phyloP scores from a whole-genome alignment of 2,113 vertebrate species.

The Stigmatopora nigra region DNA sequence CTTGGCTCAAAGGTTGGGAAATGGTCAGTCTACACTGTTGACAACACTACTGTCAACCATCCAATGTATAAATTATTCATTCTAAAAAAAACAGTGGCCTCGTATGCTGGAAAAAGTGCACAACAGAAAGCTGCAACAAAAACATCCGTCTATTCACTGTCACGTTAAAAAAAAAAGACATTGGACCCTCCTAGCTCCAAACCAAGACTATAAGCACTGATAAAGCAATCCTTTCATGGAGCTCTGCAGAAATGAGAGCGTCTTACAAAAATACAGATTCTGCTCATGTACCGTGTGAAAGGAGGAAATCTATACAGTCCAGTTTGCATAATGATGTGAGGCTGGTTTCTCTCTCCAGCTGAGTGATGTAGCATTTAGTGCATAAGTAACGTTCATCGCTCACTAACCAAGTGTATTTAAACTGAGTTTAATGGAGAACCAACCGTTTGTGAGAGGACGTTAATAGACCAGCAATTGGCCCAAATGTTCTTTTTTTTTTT shows the following conservation, averaged over 20 bases:
- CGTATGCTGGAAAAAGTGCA: slow-evolving; percentile 31
- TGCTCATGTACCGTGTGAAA: slow-evolving; percentile 12
- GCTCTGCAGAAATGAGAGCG: slow-evolving; percentile 28
- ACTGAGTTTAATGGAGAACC: slow-evolving; percentile 39
- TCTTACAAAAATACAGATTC: slow-evolving; percentile 13
- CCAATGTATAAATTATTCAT: neutral
- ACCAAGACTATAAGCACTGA: slow-evolving; percentile 8
- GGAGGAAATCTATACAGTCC: slow-evolving; percentile 34
- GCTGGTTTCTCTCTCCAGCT: slow-evolving; percentile 57
- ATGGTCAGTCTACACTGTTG: neutral
- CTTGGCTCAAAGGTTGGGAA: neutral
- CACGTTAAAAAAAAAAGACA: slow-evolving; percentile 26
- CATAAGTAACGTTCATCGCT: slow-evolving; percentile 50
- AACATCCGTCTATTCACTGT: slow-evolving; percentile 8
- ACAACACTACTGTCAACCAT: neutral
- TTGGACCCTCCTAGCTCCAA: slow-evolving; percentile 29
- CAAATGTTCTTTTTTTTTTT: neutral
- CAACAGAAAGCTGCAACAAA: slow-evolving; percentile 4
- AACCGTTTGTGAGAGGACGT: slow-evolving; percentile 40
- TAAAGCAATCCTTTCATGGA: slow-evolving; percentile 17
- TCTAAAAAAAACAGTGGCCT: slow-evolving; percentile 21
- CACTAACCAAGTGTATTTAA: slow-evolving; percentile 34
- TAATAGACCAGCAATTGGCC: slow-evolving; percentile 18
- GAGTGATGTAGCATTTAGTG: slow-evolving; percentile 53
- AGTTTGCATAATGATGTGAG: slow-evolving; percentile 68